Evolutionary conservation across 1,140 invertebrate species (phyloP).

Genomic region (Propsilocerus akamusi): DNA sequence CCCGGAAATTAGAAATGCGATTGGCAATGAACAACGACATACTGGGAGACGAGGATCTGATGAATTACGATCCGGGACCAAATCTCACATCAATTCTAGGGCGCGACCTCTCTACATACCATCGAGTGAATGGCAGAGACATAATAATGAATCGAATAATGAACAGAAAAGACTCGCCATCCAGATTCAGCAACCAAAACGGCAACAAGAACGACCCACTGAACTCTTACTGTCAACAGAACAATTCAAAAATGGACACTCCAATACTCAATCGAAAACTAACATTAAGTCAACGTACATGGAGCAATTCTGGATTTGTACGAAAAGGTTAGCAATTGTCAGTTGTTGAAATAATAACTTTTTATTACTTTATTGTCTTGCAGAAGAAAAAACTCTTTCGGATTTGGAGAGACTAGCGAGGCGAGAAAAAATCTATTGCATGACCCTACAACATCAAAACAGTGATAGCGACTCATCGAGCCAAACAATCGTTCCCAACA

Average conservation of each 20-base stretch:
- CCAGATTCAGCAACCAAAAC: conserved; percentile 23
- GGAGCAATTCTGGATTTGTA: conserved; percentile 23
- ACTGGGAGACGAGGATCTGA: conserved; percentile 25
- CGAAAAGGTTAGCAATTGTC: conserved; percentile 11
- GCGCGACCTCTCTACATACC: conserved; percentile 26
- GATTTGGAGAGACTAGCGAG: conserved; percentile 27
- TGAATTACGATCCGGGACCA: conserved; percentile 25
- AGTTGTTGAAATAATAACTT: conserved; percentile 15
- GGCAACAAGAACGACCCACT: conserved; percentile 14
- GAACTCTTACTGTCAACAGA: conserved; percentile 26
- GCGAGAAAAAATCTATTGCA: conserved; percentile 25
- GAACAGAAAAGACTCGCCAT: conserved; percentile 15
- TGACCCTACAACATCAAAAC: conserved; percentile 17
- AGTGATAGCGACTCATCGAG: conserved; percentile 10
- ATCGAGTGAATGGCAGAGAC: conserved; percentile 24
- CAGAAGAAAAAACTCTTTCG: conserved; percentile 18
- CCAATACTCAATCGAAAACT: conserved; percentile 21
- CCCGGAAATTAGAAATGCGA: conserved; percentile 34
- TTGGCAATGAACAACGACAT: conserved; percentile 30
- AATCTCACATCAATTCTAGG: conserved; percentile 25
- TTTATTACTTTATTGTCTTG: conserved; percentile 17
- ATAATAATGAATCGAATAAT: conserved; percentile 17
- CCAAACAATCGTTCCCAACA: conserved; percentile 8
- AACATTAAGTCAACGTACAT: conserved; percentile 19
- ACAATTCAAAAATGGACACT: conserved; percentile 26